Conservation (phyloP, 2,888 invertebrate species). For the Syrista parreyssii region DNA sequence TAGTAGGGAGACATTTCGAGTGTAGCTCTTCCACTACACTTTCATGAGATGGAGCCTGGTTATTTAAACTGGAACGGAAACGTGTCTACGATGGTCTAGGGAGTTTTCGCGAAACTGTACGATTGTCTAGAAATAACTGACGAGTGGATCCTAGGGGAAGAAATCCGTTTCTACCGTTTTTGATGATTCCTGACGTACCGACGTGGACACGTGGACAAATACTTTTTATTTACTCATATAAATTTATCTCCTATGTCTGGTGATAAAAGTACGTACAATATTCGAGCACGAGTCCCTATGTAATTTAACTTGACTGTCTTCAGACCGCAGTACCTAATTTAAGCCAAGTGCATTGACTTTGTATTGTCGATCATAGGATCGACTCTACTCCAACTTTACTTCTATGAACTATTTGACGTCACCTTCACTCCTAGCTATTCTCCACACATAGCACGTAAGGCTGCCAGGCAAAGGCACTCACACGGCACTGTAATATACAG, state of each 20-base stretch:
- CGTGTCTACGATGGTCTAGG: neutral
- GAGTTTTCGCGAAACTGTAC: neutral
- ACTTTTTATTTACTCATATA: neutral
- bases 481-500: slow-evolving; percentile 41
- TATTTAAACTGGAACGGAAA: neutral
- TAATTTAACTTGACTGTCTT: neutral
- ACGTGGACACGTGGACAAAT: neutral
- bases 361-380: neutral
- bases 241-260: neutral
- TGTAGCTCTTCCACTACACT: neutral
- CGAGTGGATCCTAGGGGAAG: neutral
- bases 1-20: neutral
- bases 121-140: neutral
- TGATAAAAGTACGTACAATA: no score
- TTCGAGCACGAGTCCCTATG: neutral
- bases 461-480: neutral
- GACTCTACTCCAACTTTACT: neutral
- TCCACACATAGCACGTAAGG: neutral
- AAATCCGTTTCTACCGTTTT: no score
- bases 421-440: neutral
- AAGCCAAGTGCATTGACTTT: neutral
- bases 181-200: neutral
- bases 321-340: neutral
- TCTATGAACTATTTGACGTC: neutral
- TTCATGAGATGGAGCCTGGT: neutral